These are phyloP conservation scores for Pseudolaguvia tuberculata DNA, from an alignment of 2,113 vertebrate genomes.

Conservation along the genomic window DNA sequence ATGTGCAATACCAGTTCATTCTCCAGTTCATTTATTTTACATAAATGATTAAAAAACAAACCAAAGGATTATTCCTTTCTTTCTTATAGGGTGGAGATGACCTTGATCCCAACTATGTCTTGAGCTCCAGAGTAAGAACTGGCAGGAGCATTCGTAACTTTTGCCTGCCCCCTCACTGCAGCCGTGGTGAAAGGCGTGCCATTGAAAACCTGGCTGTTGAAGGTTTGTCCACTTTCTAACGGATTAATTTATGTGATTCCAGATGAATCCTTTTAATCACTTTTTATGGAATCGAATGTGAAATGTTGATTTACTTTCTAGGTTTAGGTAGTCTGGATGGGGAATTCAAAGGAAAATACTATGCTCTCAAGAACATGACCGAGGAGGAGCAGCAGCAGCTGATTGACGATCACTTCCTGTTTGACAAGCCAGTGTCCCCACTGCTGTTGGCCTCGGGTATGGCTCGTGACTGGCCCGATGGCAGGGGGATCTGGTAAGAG, in stretches of 20 bases:
- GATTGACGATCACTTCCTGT: constrained; percentile 94
- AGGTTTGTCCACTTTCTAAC: constrained; percentile 64
- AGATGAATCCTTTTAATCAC: background rate
- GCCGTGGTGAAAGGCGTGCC: constrained; percentile 85
- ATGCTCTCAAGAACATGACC: constrained; percentile 87
- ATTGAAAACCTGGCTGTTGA: constrained; percentile 85
- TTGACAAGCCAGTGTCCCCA: constrained; percentile 92
- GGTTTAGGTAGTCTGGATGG: constrained; percentile 74
- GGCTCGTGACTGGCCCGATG: constrained; percentile 91
- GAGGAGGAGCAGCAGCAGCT: constrained; percentile 95
- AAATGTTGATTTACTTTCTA: constrained; percentile 27
- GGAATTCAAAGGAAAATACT: constrained; percentile 88
- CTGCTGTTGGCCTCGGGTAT: constrained; percentile 89
- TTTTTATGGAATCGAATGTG: background rate
- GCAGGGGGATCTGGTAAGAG: constrained; percentile 87
- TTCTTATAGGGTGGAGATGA: constrained; percentile 90
- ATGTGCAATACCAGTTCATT: too few relatives aligned
- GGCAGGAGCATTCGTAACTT: constrained; percentile 89
- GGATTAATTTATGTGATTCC: too few relatives aligned
- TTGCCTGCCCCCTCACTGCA: constrained; percentile 91
- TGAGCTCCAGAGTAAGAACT: constrained; percentile 90
- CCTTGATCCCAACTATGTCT: constrained; percentile 89
- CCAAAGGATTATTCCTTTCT: too few relatives aligned
- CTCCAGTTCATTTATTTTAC: too few relatives aligned
- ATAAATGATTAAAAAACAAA: background rate